Conservation (phyloP, 92 coral and sea anemone genomes). For the Palythoa heliodiscus region DNA sequence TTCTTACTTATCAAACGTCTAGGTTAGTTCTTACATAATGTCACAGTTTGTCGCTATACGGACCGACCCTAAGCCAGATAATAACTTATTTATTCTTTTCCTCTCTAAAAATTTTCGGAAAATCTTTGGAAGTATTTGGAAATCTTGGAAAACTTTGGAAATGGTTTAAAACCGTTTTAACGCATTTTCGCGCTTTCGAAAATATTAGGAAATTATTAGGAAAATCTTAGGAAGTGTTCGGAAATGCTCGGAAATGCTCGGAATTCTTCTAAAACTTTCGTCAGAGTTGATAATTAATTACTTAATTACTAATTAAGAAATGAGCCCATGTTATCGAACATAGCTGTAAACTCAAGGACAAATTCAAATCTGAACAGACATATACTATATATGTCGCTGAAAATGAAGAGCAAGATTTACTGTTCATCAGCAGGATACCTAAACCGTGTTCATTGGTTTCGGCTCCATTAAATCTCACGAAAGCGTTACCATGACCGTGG, state of each 20-base stretch:
- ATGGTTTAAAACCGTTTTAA: too few relatives aligned
- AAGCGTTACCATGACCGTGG: background rate
- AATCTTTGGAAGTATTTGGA: too few relatives aligned
- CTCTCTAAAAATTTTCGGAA: background rate
- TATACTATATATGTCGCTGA: too few relatives aligned
- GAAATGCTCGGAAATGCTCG: background rate
- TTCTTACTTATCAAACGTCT: too few relatives aligned
- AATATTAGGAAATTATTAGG: background rate
- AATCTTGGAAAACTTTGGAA: too few relatives aligned
- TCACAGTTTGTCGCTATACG: too few relatives aligned
- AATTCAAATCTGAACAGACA: too few relatives aligned
- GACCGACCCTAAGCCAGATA: background rate
- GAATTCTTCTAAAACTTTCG: background rate
- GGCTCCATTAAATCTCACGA: too few relatives aligned
- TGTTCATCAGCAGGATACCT: too few relatives aligned
- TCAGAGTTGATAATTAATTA: background rate
- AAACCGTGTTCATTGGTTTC: too few relatives aligned
- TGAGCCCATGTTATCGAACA: background rate
- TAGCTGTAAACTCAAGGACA: background rate
- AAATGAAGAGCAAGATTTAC: too few relatives aligned
- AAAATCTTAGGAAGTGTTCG: conserved; percentile 1
- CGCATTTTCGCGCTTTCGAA: background rate
- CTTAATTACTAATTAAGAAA: background rate
- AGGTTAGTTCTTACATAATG: too few relatives aligned
- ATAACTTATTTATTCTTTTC: background rate